Percentiles rank a stretch among this genome's conserved stretches.
Conservation (phyloP, 2,113 vertebrate genomes). For the Tiliqua scincoides region DNA sequence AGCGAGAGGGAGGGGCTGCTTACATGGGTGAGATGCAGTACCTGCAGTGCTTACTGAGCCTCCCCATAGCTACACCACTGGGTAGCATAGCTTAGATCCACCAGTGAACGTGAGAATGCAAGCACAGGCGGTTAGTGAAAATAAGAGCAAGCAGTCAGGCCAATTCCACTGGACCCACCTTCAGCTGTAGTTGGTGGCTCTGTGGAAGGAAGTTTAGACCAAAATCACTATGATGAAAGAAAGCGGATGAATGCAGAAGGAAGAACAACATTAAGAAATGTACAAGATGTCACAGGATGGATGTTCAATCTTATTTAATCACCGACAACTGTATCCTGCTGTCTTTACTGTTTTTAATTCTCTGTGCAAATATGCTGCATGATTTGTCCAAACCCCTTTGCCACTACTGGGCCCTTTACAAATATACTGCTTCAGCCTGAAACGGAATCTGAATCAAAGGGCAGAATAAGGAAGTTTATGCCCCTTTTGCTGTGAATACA, state of each 20-base stretch:
- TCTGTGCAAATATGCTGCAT: too few species aligned
- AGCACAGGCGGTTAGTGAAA: conserved; percentile 54
- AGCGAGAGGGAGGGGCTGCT: too few species aligned
- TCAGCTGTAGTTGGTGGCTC: conserved; percentile 80
- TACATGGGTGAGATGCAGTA: too few species aligned
- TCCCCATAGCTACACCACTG: too few species aligned
- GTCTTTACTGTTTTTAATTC: neutral
- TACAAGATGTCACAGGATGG: neutral
- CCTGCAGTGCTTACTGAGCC: too few species aligned
- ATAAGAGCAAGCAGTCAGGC: conserved; percentile 49
- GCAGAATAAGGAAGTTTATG: neutral
- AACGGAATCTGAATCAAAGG: neutral
- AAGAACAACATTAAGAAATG: conserved; percentile 29
- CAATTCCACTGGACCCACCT: conserved; percentile 82
- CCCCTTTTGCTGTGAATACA: neutral
- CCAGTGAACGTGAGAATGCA: neutral
- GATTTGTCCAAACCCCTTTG: neutral
- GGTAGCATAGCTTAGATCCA: conserved; percentile 19
- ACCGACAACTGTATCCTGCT: neutral
- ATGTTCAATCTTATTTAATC: neutral
- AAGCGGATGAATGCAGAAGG: conserved; percentile 74
- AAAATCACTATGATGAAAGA: conserved; percentile 76
- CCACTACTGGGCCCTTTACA: neutral
- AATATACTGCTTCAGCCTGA: neutral
- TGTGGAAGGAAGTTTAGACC: conserved; percentile 79